Evolutionary conservation across 2,888 invertebrate genomes (phyloP), one percentile per base, ranked within the genome.

Genomic region (Microchrysa polita): DNA sequence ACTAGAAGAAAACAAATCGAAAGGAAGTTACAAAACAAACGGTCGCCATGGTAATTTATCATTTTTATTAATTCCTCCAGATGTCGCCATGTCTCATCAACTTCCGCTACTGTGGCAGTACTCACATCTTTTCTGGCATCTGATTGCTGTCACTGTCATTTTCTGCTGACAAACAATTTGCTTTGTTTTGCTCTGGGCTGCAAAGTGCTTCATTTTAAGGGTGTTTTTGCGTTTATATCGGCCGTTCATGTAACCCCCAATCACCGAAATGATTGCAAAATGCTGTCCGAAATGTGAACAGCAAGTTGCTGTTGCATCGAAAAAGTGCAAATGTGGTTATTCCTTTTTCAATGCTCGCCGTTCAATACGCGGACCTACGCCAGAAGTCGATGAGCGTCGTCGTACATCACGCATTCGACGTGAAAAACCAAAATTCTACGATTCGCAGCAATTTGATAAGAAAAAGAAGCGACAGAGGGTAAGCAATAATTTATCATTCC

Each of bases 251-350:
- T 10, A 7, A 23, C n/a, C 16, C 12, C 18, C 42, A n/a, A 23
- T 23, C n/a, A 14, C 10, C 16, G 27, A n/a, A 85, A 91, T 91
- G 86, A 91, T 92, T 67, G 91, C 91, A 5, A 92, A 92, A 84
- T 90, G 90, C 77, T 93, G 93, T 79, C 92, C 93, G 0, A 91
- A 92, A 83, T 93, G 93, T 83, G 90, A 90, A 80, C 73, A 80
- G 0, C 82, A 93, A 93, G 92, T 93, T 75, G 93, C 94, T 1
- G 94, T 94, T 23, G 94, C 94, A 0, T 93, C 93, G 34, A 94
- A 94, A 63, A 89, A 92, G 0, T 95, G 94, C 82, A 92, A 91
- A 59, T 94, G 94, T 81, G 93, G 94, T 0, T 92, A 94, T 83
- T 90, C 91, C 4, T 94, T 94, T 85, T 92, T 92, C 80, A 88